Evolutionary conservation across 2,113 vertebrate species (phyloP).

Genomic region (Ursus arctos): DNA sequence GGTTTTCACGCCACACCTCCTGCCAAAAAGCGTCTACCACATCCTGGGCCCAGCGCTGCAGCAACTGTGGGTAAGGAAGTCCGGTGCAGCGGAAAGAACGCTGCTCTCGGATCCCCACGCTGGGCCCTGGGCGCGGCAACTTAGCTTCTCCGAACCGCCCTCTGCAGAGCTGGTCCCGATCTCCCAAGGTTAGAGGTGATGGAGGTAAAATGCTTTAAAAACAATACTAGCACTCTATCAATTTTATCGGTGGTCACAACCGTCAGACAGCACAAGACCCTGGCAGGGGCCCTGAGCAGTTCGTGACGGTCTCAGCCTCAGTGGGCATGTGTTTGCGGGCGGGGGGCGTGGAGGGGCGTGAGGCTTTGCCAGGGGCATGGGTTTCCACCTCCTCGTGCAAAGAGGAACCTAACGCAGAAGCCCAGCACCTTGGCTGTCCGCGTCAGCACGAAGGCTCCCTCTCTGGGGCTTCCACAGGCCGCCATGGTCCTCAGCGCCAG

Average conservation of each 20-base stretch:
- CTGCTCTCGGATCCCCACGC: neutral
- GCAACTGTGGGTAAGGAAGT: too few species aligned
- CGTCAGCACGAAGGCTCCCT: neutral
- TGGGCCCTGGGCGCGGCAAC: neutral
- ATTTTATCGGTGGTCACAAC: neutral
- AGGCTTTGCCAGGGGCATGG: neutral
- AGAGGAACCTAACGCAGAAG: neutral
- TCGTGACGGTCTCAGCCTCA: neutral
- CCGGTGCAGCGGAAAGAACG: too few species aligned
- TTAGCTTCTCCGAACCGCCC: neutral
- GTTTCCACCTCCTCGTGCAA: neutral
- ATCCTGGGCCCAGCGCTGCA: neutral
- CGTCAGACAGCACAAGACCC: neutral
- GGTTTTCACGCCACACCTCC: neutral
- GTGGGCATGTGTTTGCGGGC: rapidly evolving
- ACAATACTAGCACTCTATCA: neutral
- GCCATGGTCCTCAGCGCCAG: neutral
- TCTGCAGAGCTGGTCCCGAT: neutral
- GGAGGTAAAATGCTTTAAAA: neutral
- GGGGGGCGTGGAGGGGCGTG: too few species aligned
- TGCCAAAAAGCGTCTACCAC: neutral
- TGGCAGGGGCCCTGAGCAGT: neutral
- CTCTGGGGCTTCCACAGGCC: neutral
- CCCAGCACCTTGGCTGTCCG: neutral
- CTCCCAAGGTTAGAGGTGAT: neutral